A percentile compares a stretch with the other conserved stretches of the same genome.
These are phyloP conservation scores for Lysiphlebus fabarum DNA, from an alignment of 1,140 invertebrate species.

Conservation along the genomic window DNA sequence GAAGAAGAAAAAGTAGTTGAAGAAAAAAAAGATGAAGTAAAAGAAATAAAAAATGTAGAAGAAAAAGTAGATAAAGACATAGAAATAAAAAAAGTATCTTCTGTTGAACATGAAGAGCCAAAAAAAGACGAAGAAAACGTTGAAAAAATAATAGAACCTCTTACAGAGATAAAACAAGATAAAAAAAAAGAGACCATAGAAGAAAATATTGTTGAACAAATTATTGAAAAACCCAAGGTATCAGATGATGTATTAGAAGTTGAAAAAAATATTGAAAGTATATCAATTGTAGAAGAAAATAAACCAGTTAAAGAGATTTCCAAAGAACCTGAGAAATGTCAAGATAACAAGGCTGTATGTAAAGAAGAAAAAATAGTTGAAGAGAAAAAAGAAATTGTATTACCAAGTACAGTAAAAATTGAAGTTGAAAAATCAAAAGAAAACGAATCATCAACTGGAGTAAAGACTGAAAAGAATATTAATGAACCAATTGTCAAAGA, in stretches of 20 bases:
- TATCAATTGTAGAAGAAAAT: background rate
- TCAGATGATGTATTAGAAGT: slow-evolving; percentile 13
- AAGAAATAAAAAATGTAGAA: background rate
- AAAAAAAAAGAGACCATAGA: slow-evolving; percentile 15
- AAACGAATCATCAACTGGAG: slow-evolving; percentile 2
- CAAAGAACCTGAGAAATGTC: background rate
- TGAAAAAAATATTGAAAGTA: background rate
- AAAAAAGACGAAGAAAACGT: slow-evolving; percentile 20
- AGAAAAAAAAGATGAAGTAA: slow-evolving; percentile 17
- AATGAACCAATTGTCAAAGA: background rate
- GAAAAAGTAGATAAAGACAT: slow-evolving; percentile 16
- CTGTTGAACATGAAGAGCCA: slow-evolving; percentile 17
- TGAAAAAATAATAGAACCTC: slow-evolving; percentile 13
- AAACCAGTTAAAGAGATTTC: slow-evolving; percentile 4
- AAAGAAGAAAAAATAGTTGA: slow-evolving; percentile 25
- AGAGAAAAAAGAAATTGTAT: slow-evolving; percentile 25
- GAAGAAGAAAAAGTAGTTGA: slow-evolving; percentile 29
- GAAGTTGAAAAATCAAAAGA: slow-evolving; percentile 30
- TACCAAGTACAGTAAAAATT: slow-evolving; percentile 26
- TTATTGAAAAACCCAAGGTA: slow-evolving; percentile 2
- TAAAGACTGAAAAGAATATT: slow-evolving; percentile 17
- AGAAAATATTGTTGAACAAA: background rate
- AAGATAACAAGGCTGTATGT: slow-evolving; percentile 22
- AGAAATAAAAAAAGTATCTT: slow-evolving; percentile 17
- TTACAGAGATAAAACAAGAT: slow-evolving; percentile 12